These are phyloP conservation scores for Eptatretus burgeri DNA, from an alignment of 2,113 vertebrate genomes.

Conservation along the genomic window DNA sequence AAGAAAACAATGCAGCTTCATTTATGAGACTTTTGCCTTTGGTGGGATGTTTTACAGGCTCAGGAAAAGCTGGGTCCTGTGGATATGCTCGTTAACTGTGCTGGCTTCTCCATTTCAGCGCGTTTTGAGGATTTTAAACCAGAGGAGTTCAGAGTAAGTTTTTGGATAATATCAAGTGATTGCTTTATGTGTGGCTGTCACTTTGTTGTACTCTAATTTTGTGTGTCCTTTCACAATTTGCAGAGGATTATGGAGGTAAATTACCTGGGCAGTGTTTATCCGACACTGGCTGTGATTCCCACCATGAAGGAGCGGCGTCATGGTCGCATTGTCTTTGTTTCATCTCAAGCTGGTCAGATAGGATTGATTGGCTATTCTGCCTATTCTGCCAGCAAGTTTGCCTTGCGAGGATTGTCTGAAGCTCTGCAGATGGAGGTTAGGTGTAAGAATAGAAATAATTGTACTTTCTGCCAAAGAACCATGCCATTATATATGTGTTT, in stretches of 20 bases:
- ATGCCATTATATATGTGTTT: too few relatives aligned
- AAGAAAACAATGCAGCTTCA: too few relatives aligned
- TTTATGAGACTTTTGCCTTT: too few relatives aligned
- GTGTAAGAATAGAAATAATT: too few relatives aligned
- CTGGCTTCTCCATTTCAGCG: slow-evolving; percentile 37
- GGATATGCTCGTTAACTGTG: slow-evolving; percentile 90
- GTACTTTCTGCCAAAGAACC: too few relatives aligned
- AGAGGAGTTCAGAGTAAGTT: slow-evolving; percentile 42
- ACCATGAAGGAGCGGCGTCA: slow-evolving; percentile 85
- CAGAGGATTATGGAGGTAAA: slow-evolving; percentile 79
- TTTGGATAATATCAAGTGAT: neutral
- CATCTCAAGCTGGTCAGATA: slow-evolving; percentile 68
- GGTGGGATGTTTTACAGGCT: slow-evolving; percentile 25
- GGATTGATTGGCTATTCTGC: slow-evolving; percentile 69
- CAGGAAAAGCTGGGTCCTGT: slow-evolving; percentile 88
- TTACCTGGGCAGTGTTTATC: slow-evolving; percentile 82
- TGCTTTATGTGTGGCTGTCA: neutral
- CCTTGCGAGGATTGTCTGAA: slow-evolving; percentile 63
- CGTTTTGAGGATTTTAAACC: slow-evolving; percentile 76
- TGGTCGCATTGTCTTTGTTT: slow-evolving; percentile 74
- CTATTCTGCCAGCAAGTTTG: slow-evolving; percentile 79
- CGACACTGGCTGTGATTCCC: slow-evolving; percentile 49
- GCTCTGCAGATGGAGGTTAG: slow-evolving; percentile 82
- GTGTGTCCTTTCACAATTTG: neutral
- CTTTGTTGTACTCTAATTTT: neutral